Evolutionary conservation across 2,888 invertebrate species (phyloP), one percentile per base, ranked within the genome.

Genomic region (Chalcis sispes): DNA sequence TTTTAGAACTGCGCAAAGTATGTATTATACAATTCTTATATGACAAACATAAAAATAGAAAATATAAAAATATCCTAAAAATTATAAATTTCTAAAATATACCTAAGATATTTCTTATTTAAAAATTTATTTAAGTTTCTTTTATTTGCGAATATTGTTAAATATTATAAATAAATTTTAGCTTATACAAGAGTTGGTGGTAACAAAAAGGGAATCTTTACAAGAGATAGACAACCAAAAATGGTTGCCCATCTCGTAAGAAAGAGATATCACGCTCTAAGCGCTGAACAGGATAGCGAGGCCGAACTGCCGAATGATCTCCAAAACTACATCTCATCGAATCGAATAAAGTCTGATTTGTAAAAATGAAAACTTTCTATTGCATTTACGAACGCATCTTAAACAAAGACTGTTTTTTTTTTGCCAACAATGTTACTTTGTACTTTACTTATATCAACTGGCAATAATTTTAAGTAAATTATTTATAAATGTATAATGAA

Each of bases 1-100:
- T 88, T 99, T 99, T 85, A 96, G 97, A 89, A 99, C 99, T 7
- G 94, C 94, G 62, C 96, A 98, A 91, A 92, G 96, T 96, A 87
- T 89, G 90, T 85, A 54, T 2, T 7, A 42, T 69, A 72, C 2
- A 36, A 36, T 36, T 36, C 10, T 36, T 4, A 36, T 46, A 1
- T 15, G 25, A 4, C 10, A 7, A 36, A 36, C 36, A n/a, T 29
- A 3, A 2, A 15, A 36, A 25, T 54, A 13, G 20, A 18, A 27
- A 29, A 29, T 18, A 54, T 46, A 48, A 18, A 15, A 72, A 27
- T 52, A 3, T 15, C n/a, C n/a, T n/a, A n/a, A n/a, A n/a, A n/a
- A n/a, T n/a, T n/a, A n/a, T 13, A 52, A 8, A 1, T 13, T 10
- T 56, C 36, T 36, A 36, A 10, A 7, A 7, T 10, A 36, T 36